Conservation (phyloP, 2,797 vertebrate genomes). For the Hypotaenidia philippensis region DNA sequence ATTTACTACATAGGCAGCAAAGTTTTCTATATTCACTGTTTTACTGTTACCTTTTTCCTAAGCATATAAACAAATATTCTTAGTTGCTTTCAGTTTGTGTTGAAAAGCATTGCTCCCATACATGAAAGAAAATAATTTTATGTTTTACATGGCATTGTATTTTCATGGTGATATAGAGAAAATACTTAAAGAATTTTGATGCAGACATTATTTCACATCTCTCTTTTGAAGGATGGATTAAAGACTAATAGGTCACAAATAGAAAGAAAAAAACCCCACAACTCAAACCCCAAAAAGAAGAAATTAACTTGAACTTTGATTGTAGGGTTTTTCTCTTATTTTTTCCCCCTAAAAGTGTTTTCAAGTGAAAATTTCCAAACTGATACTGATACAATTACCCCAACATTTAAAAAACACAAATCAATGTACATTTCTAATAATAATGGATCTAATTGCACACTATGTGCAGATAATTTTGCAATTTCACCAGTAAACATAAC, state of each 20-base stretch:
- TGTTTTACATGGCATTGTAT: not conserved
- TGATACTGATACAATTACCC: not conserved
- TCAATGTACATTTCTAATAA: not conserved
- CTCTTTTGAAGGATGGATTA: not conserved
- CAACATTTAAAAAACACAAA: not conserved
- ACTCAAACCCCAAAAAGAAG: not conserved
- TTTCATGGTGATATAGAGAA: not conserved
- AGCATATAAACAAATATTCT: not conserved
- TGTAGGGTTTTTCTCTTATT: not conserved
- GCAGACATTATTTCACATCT: not conserved
- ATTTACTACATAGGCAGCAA: not conserved
- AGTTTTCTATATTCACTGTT: not conserved
- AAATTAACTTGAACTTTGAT: not conserved
- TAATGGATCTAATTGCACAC: not conserved
- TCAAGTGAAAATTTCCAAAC: not conserved
- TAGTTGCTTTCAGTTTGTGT: not conserved
- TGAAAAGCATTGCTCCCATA: not conserved
- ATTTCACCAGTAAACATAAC: not conserved
- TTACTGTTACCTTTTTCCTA: not conserved
- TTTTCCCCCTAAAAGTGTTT: not conserved
- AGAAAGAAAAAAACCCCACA: not conserved
- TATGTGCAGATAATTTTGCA: slow-evolving; percentile 36
- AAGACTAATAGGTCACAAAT: not conserved
- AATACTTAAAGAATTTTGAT: not conserved
- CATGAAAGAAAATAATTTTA: not conserved